phyloP scores from a whole-genome alignment of 2,888 invertebrate species.

The Rotaria magnacalcarata region DNA sequence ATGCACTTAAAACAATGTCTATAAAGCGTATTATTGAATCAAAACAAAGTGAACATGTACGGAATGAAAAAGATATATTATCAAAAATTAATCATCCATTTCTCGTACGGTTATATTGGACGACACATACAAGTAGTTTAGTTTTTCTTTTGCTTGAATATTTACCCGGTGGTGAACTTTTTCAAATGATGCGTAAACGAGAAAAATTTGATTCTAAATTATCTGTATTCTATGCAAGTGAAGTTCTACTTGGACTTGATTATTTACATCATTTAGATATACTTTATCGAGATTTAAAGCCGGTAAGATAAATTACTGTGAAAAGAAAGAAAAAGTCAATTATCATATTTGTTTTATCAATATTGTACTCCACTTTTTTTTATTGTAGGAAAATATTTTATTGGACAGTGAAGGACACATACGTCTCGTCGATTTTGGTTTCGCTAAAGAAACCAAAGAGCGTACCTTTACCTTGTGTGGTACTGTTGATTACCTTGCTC shows the following conservation, averaged over 20 bases:
- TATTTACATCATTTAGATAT: slow-evolving; percentile 72
- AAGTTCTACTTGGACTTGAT: slow-evolving; percentile 86
- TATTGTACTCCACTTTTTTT: no score
- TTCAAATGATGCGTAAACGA: slow-evolving; percentile 85
- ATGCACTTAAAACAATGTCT: slow-evolving; percentile 83
- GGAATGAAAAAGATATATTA: slow-evolving; percentile 84
- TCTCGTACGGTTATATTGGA: slow-evolving; percentile 75
- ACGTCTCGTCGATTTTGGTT: slow-evolving; percentile 46
- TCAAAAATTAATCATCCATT: slow-evolving; percentile 76
- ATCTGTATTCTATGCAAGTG: slow-evolving; percentile 84
- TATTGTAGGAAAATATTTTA: slow-evolving; percentile 42
- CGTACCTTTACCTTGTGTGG: slow-evolving; percentile 45
- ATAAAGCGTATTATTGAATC: slow-evolving; percentile 80
- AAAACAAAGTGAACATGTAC: slow-evolving; percentile 86
- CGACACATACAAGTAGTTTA: slow-evolving; percentile 79
- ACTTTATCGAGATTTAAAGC: slow-evolving; percentile 54
- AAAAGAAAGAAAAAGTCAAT: no score
- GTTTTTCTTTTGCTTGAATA: slow-evolving; percentile 96
- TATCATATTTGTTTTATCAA: no score
- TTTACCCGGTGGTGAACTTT: slow-evolving; percentile 87
- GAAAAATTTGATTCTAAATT: slow-evolving; percentile 75
- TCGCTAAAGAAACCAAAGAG: slow-evolving; percentile 42
- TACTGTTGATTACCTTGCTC: slow-evolving; percentile 46
- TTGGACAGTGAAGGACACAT: slow-evolving; percentile 42
- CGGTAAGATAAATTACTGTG: slow-evolving; percentile 61